A percentile compares a stretch with the other conserved stretches of the same genome.
Evolutionary conservation across 2,888 invertebrate species (phyloP).

Genomic region (Hydrotaea cyrtoneurina): DNA sequence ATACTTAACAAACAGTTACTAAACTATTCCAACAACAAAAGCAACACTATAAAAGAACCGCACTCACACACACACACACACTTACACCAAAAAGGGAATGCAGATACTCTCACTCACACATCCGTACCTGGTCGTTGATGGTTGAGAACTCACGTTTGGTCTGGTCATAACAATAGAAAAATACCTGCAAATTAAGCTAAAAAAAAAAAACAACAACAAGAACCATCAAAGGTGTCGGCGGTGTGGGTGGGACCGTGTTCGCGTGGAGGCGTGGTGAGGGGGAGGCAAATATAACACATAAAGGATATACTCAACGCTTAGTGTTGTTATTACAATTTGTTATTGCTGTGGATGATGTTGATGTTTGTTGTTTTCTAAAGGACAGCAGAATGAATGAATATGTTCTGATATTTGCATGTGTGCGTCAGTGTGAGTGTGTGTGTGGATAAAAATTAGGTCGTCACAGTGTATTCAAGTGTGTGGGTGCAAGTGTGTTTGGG

Average conservation of each 20-base stretch:
- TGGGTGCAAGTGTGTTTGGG: not conserved
- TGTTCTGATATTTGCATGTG: not conserved
- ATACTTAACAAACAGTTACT: conserved; percentile 28
- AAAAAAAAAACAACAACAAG: too few relatives aligned
- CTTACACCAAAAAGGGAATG: not conserved
- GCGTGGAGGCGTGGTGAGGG: not conserved
- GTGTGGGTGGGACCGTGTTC: not conserved
- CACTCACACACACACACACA: not conserved
- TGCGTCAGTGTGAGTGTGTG: conserved; percentile 24
- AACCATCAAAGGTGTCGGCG: not conserved
- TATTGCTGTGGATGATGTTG: conserved; percentile 38
- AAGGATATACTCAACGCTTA: conserved; percentile 37
- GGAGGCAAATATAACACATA: conserved; percentile 5
- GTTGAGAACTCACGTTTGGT: conserved; percentile 41
- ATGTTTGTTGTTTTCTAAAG: conserved; percentile 20
- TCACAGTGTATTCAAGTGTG: conserved; percentile 57
- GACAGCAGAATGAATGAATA: not conserved
- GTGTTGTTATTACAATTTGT: conserved; percentile 30
- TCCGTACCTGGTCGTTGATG: not conserved
- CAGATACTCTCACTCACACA: conserved; percentile 10
- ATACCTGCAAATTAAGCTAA: conserved; percentile 55
- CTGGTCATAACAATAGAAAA: conserved; percentile 57
- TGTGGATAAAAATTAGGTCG: conserved; percentile 56
- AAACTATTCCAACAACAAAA: conserved; percentile 27
- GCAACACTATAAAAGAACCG: conserved; percentile 4